Evolutionary conservation across 1,140 invertebrate genomes (phyloP).

Genomic region (Eupeodes corollae): DNA sequence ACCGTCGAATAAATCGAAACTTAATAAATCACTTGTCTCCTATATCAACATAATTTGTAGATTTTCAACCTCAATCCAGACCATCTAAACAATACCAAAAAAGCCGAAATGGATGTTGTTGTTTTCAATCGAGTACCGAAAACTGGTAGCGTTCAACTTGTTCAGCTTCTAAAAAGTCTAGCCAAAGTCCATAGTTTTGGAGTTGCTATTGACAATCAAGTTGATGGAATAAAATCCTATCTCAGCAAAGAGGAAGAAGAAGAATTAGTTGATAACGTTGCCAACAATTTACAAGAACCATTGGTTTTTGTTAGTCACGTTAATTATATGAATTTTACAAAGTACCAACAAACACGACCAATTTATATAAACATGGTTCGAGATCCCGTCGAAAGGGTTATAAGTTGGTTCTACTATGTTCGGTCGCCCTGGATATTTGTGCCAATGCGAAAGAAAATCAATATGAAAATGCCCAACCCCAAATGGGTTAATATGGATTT

Average conservation of each 20-base stretch:
- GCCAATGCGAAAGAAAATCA: slow-evolving; percentile 44
- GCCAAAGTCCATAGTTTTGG: slow-evolving; percentile 58
- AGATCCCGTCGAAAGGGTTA: slow-evolving; percentile 78
- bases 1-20: too few species aligned
- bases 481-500: slow-evolving; percentile 83
- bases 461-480: slow-evolving; percentile 70
- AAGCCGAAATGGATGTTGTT: slow-evolving; percentile 57
- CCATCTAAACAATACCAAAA: slow-evolving; percentile 62
- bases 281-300: slow-evolving; percentile 19
- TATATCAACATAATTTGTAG: too few species aligned
- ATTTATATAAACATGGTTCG: slow-evolving; percentile 82
- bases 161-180: slow-evolving; percentile 65
- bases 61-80: slow-evolving; percentile 21
- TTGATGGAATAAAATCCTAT: slow-evolving; percentile 18
- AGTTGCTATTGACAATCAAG: slow-evolving; percentile 27
- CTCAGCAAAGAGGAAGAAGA: slow-evolving; percentile 16
- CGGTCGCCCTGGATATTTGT: slow-evolving; percentile 61
- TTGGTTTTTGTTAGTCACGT: slow-evolving; percentile 25
- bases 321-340: slow-evolving; percentile 45
- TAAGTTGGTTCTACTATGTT: slow-evolving; percentile 76
- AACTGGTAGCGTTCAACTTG: slow-evolving; percentile 71
- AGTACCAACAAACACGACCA: slow-evolving; percentile 63
- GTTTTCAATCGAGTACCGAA: slow-evolving; percentile 88
- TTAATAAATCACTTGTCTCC: too few species aligned
- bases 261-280: slow-evolving; percentile 26